phyloP scores from a whole-genome alignment of 2,113 vertebrate genomes.

The Mesocricetus auratus region DNA sequence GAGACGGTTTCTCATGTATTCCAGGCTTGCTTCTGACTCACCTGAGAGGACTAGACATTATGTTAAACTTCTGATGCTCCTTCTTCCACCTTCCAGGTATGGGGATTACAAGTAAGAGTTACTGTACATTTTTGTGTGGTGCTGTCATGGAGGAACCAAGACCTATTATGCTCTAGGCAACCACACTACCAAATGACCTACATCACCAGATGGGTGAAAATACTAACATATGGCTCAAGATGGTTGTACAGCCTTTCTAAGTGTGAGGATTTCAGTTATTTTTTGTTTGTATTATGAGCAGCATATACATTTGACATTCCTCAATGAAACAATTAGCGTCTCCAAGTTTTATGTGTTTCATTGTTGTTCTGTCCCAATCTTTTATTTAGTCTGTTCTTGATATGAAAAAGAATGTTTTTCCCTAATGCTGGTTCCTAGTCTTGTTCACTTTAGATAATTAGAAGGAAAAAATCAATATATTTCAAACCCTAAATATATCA shows the following conservation, averaged over 20 bases:
- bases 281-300: background rate
- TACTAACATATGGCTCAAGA: background rate
- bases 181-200: background rate
- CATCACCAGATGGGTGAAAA: background rate
- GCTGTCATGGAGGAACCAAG: background rate
- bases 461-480: background rate
- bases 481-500: background rate
- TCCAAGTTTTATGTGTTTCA: background rate
- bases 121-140: background rate
- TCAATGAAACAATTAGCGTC: background rate
- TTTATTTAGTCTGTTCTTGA: background rate
- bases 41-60: background rate
- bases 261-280: background rate
- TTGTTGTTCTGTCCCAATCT: background rate
- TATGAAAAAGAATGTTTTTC: slow-evolving; percentile 18
- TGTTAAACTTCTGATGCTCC: background rate
- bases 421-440: background rate
- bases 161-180: background rate
- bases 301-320: background rate
- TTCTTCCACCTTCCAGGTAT: background rate
- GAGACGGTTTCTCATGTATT: background rate
- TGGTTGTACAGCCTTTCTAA: background rate
- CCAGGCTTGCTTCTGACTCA: background rate
- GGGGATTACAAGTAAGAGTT: background rate
- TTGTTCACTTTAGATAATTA: slow-evolving; percentile 20